Conservation (phyloP, 2,797 vertebrate species). For the Oophaga sylvatica region DNA sequence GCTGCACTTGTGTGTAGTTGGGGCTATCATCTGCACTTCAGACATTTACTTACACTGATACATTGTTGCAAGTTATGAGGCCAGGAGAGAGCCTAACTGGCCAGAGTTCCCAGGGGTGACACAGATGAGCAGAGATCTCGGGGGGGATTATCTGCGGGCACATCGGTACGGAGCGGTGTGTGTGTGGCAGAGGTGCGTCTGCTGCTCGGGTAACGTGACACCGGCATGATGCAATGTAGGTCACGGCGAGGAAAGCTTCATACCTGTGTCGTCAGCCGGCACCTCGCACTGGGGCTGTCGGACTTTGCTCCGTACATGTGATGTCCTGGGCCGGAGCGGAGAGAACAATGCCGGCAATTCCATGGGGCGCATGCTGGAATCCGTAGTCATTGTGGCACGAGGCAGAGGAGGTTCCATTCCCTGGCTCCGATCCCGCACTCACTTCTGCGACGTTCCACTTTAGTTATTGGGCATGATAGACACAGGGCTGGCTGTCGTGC, state of each 20-base stretch:
- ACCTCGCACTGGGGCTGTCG: background rate
- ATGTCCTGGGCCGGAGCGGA: background rate
- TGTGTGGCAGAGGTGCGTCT: too few species aligned
- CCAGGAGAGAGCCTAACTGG: background rate
- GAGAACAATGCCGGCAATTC: background rate
- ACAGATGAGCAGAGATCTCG: too few species aligned
- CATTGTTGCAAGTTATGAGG: background rate
- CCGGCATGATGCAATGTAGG: slow-evolving; percentile 40
- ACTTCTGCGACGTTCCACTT: too few species aligned
- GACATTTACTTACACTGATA: background rate
- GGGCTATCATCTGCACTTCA: too few species aligned
- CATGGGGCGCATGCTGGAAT: background rate
- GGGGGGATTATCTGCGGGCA: too few species aligned
- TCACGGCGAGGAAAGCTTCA: slow-evolving; percentile 30
- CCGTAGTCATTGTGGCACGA: slow-evolving; percentile 13
- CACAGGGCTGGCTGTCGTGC: background rate
- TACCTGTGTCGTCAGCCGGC: background rate
- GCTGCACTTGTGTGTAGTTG: background rate
- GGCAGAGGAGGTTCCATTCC: background rate
- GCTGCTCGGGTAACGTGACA: background rate
- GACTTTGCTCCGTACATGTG: slow-evolving; percentile 17
- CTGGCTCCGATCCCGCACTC: too few species aligned
- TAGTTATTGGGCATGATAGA: too few species aligned
- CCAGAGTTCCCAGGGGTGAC: background rate
- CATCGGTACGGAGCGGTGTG: too few species aligned